Conservation (phyloP, 2,797 vertebrate genomes). For the Enoplosus armatus region DNA sequence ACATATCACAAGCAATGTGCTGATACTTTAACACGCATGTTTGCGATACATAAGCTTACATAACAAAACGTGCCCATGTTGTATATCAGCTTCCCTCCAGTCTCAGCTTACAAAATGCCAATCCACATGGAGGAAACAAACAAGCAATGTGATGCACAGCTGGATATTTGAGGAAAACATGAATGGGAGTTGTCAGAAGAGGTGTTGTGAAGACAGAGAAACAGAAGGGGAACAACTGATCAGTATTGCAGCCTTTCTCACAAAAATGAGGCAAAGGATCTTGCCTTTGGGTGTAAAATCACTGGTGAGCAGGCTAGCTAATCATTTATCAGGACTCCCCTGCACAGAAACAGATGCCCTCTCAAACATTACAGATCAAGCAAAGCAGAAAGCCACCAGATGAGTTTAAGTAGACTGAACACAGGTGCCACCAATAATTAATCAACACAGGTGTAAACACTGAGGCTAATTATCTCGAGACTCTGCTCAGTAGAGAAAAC, state of each 20-base stretch:
- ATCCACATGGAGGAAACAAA: not conserved
- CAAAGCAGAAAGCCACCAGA: slow-evolving; percentile 25
- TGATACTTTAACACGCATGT: not conserved
- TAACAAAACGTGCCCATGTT: not conserved
- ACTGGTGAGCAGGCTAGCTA: not conserved
- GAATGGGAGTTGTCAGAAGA: not conserved
- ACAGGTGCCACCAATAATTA: slow-evolving; percentile 46
- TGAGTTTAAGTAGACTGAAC: slow-evolving; percentile 11
- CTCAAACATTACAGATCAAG: slow-evolving; percentile 19
- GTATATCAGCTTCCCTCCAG: not conserved
- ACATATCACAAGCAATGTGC: not conserved
- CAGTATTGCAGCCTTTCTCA: not conserved
- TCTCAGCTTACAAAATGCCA: not conserved
- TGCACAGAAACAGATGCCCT: slow-evolving; percentile 4
- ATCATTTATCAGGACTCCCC: slow-evolving; percentile 12
- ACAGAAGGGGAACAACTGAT: not conserved
- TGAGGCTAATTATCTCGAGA: slow-evolving; percentile 25
- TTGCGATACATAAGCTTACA: not conserved
- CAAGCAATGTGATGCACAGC: not conserved
- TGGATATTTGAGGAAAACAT: not conserved
- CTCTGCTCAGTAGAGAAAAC: slow-evolving; percentile 1
- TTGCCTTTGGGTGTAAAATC: too few relatives aligned
- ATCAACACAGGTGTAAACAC: slow-evolving; percentile 35
- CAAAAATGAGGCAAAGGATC: not conserved
- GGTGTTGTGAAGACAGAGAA: not conserved